Conservation (phyloP, 37 sponge, comb jelly and placozoan species). For the Haliclona indistincta region DNA sequence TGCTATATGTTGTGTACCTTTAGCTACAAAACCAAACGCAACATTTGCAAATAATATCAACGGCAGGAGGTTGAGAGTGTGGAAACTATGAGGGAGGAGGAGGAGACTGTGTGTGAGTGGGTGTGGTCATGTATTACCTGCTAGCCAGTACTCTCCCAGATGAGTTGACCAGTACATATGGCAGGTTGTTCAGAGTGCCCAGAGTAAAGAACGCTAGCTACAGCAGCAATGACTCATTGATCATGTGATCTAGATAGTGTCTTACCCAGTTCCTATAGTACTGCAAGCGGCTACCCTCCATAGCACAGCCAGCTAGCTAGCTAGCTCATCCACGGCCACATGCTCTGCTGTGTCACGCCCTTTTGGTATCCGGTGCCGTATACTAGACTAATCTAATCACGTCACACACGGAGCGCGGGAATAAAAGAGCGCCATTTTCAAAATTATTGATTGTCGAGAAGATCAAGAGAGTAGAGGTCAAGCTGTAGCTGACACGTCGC, state of each 20-base stretch:
- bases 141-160: constrained; percentile 36
- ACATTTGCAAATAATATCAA: constrained; percentile 55
- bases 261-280: constrained; percentile 14
- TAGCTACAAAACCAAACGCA: constrained; percentile 34
- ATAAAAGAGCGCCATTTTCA: too few relatives aligned
- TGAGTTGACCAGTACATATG: constrained; percentile 55
- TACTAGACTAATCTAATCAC: too few relatives aligned
- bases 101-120: neutral
- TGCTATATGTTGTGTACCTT: too few relatives aligned
- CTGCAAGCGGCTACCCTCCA: too few relatives aligned
- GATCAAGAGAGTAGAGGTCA: too few relatives aligned
- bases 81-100: constrained; percentile 18
- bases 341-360: too few relatives aligned
- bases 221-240: neutral
- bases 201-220: constrained; percentile 49
- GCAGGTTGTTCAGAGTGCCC: constrained; percentile 57
- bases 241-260: neutral
- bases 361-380: too few relatives aligned
- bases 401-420: too few relatives aligned
- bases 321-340: too few relatives aligned
- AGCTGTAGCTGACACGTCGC: too few relatives aligned
- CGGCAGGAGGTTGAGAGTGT: constrained; percentile 14
- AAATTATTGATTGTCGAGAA: too few relatives aligned
- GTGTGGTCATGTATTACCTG: constrained; percentile 4
- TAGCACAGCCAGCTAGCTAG: too few relatives aligned